These are phyloP conservation scores for Hypothenemus hampei DNA, from an alignment of 1,140 invertebrate genomes.

Conservation along the genomic window DNA sequence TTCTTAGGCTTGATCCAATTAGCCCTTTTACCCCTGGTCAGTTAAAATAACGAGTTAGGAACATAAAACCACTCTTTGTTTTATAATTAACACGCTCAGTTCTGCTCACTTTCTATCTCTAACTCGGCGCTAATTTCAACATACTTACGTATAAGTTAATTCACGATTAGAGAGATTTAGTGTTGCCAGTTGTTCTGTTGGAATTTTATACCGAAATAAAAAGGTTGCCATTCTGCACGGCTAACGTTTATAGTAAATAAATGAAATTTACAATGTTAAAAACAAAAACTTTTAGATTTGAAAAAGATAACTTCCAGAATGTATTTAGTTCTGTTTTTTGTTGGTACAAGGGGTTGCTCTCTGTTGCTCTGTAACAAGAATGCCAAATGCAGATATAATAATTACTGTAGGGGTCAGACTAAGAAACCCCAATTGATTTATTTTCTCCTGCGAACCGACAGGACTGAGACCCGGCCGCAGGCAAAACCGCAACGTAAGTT, in stretches of 20 bases:
- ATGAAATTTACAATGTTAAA: too few species aligned
- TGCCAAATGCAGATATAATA: constrained; percentile 22
- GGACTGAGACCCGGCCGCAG: constrained; percentile 14
- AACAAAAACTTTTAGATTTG: too few species aligned
- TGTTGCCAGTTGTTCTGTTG: too few species aligned
- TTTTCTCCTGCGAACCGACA: constrained; percentile 15
- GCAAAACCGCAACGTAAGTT: constrained; percentile 23
- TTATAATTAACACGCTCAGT: background rate
- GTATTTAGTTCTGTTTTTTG: constrained; percentile 4
- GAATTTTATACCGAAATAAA: too few species aligned
- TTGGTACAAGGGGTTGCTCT: background rate
- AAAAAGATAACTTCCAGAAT: background rate
- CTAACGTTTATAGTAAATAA: too few species aligned
- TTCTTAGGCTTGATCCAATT: background rate
- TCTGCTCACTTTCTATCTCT: too few species aligned
- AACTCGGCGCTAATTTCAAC: background rate
- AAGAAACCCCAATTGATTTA: constrained; percentile 23
- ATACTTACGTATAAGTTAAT: constrained; percentile 4
- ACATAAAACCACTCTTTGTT: background rate
- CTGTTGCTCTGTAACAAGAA: background rate
- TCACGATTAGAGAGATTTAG: constrained; percentile 1
- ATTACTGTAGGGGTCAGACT: constrained; percentile 15
- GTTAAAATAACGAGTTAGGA: background rate
- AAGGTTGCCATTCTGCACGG: too few species aligned
- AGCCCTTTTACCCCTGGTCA: background rate